Evolutionary conservation across 2,888 invertebrate species (phyloP).

Genomic region (Caenorhabditis becei): DNA sequence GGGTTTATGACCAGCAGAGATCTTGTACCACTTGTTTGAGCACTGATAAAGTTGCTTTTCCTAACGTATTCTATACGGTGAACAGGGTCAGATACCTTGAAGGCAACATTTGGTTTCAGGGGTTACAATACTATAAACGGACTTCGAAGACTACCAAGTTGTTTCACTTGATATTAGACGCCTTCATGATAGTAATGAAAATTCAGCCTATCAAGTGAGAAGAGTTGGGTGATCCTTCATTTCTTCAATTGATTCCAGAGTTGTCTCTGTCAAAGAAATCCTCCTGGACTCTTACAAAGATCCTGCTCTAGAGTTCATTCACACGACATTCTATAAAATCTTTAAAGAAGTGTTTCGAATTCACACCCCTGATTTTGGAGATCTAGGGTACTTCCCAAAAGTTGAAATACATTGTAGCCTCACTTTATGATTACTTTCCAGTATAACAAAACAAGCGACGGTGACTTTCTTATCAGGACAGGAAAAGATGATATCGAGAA

Average conservation of each 20-base stretch:
- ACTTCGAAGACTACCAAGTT: background rate
- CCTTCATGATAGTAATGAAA: slow-evolving; percentile 19
- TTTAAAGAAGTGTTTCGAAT: background rate
- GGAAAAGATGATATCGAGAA: slow-evolving; percentile 37
- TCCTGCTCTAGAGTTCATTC: slow-evolving; percentile 1
- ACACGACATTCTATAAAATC: slow-evolving; percentile 1
- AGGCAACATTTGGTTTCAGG: background rate
- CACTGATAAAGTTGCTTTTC: slow-evolving; percentile 9
- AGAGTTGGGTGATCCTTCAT: background rate
- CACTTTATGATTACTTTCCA: slow-evolving; percentile 20
- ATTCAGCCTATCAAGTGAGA: slow-evolving; percentile 2
- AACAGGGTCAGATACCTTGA: background rate
- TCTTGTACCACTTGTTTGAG: slow-evolving; percentile 17
- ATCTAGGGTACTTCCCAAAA: slow-evolving; percentile 10
- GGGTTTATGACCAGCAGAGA: slow-evolving; percentile 17
- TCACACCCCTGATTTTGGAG: slow-evolving; percentile 10
- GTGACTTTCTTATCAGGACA: slow-evolving; percentile 45
- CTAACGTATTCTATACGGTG: slow-evolving; percentile 16
- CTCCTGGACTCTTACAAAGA: slow-evolving; percentile 27
- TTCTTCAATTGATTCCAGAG: background rate
- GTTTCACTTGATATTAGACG: background rate
- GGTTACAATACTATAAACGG: slow-evolving; percentile 1
- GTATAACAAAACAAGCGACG: slow-evolving; percentile 36
- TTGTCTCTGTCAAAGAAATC: slow-evolving; percentile 3
- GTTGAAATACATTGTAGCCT: slow-evolving; percentile 26